Conservation (phyloP, 2,888 invertebrate species). For the Frankliniella fusca region DNA sequence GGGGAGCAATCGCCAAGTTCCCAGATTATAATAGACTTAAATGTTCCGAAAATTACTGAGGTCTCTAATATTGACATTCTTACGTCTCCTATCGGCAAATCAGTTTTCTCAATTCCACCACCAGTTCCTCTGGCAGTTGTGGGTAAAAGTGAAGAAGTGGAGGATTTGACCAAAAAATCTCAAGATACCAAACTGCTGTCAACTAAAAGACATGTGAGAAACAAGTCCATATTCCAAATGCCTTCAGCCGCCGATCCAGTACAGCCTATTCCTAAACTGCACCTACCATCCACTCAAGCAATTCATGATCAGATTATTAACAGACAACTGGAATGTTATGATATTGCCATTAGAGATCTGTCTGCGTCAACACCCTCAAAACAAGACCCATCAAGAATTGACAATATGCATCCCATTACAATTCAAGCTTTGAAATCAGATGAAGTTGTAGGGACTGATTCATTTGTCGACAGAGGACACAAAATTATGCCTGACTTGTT, state of each 20-base stretch:
- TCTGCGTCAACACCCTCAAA: conserved; percentile 34
- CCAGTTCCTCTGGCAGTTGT: not conserved
- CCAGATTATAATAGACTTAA: conserved; percentile 27
- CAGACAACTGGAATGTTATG: conserved; percentile 42
- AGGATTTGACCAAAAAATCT: not conserved
- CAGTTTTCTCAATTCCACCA: not conserved
- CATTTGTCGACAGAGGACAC: conserved; percentile 27
- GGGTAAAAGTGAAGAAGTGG: conserved; percentile 2
- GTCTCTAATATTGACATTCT: conserved; percentile 14
- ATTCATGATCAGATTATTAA: conserved; percentile 39
- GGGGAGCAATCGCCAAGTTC: conserved; percentile 21
- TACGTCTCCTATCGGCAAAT: not conserved
- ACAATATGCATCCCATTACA: not conserved
- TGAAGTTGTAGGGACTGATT: not conserved
- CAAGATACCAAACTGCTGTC: not conserved
- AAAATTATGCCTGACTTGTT: conserved; percentile 7
- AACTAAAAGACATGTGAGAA: not conserved
- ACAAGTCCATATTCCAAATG: conserved; percentile 7
- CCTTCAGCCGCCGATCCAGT: not conserved
- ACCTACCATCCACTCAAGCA: conserved; percentile 33
- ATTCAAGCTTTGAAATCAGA: conserved; percentile 8
- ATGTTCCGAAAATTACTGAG: conserved; percentile 28
- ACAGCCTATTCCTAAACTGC: conserved; percentile 32
- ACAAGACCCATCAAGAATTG: not conserved
- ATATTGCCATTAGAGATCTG: conserved; percentile 42